Evolutionary conservation across 1,140 invertebrate species (phyloP), one percentile per base, ranked within the genome.

Genomic region (Drosophila albomicans): DNA sequence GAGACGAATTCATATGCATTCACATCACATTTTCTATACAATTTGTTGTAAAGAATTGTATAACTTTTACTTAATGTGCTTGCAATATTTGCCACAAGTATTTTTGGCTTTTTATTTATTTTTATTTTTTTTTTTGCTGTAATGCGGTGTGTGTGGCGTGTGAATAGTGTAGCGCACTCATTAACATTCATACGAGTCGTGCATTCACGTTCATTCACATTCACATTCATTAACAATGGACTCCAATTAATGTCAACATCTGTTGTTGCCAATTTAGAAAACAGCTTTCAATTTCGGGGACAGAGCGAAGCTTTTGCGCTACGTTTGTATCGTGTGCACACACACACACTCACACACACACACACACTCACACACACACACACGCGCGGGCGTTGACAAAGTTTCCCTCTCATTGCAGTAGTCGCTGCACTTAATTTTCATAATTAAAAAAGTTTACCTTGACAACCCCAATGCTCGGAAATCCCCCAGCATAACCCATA

Each of bases 361-460:
- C 51, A 20, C 38, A 15, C n/a, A 28, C 11, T 6, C 13, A 13
- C 35, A 41, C 20, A 16, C 15, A 35, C n/a, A 15, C 8, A 11
- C n/a, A 43, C 16, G 38, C 32, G 58, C 59, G 51, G 3, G 25
- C 65, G 81, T 63, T 84, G 66, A 75, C 51, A 70, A 75, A 70
- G 72, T 78, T 81, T 82, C 73, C 58, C 73, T 76, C 63, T 82
- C 66, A 68, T 73, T 77, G 72, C 76, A 62, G 72, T 87, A 76
- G 72, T 79, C 72, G 66, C 69, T 87, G 82, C 82, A 87, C 82
- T 87, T 87, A 82, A 87, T 87, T 87, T 87, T 87, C 82, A 87
- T 87, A 87, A 87, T 87, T 87, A 87, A 87, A 87, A 87, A 87
- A 87, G 82, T 87, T 87, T 87, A 87, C 82, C 82, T 87, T 79